Evolutionary conservation across 2,113 vertebrate genomes (phyloP).

Genomic region (Haliaeetus leucogaster): DNA sequence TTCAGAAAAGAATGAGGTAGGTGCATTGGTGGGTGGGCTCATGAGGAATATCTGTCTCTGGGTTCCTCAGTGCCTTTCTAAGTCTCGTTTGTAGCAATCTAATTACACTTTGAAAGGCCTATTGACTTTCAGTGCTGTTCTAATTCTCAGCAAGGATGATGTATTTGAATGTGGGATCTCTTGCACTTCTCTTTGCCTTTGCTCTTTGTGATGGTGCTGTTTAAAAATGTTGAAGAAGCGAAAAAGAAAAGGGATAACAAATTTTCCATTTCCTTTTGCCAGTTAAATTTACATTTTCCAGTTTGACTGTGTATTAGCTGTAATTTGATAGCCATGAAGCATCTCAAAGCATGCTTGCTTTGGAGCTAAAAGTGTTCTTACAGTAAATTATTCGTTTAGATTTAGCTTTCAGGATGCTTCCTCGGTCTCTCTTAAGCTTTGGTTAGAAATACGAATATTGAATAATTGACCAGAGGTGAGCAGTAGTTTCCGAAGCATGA

Average conservation of each 20-base stretch:
- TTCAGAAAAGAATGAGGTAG: not conserved
- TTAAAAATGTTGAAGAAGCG: not conserved
- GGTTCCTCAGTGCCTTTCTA: not conserved
- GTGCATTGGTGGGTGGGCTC: accelerated
- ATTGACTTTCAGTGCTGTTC: not conserved
- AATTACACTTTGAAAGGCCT: not conserved
- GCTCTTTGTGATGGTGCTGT: not conserved
- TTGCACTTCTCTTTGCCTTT: not conserved
- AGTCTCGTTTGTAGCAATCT: not conserved
- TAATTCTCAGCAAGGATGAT: not conserved
- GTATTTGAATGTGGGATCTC: not conserved
- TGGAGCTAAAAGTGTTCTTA: not conserved
- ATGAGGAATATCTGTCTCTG: not conserved
- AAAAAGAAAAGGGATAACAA: not conserved
- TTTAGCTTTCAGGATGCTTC: not conserved
- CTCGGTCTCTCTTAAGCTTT: not conserved
- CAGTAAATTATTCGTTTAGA: not conserved
- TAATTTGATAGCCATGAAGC: not conserved
- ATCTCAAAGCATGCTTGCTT: not conserved
- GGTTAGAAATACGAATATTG: not conserved
- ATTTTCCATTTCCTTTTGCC: not conserved
- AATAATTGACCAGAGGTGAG: not conserved
- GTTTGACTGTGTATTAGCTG: not conserved
- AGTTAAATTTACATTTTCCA: not conserved
- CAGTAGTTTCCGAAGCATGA: not conserved